phyloP scores from a whole-genome alignment of 1,140 invertebrate genomes.

The Nylanderia fulva region DNA sequence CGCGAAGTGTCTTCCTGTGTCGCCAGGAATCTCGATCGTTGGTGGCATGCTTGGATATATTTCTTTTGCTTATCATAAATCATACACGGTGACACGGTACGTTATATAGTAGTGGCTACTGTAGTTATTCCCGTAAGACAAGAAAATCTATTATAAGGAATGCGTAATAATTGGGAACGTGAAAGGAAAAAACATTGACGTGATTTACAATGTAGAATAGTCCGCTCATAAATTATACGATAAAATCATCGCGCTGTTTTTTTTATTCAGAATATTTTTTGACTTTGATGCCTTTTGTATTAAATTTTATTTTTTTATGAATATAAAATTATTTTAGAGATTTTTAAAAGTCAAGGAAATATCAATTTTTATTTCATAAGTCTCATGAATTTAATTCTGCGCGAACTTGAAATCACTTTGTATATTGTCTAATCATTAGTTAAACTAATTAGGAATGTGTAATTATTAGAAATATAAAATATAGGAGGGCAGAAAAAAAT shows the following conservation, averaged over 20 bases:
- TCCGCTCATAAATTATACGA: background rate
- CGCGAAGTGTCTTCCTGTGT: constrained; percentile 5
- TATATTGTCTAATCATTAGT: background rate
- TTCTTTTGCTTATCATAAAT: background rate
- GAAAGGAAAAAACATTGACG: background rate
- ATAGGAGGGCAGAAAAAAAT: background rate
- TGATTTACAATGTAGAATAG: background rate
- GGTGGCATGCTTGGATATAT: background rate
- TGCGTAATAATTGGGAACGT: background rate
- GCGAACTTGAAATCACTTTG: background rate
- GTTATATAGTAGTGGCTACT: background rate
- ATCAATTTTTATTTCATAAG: background rate
- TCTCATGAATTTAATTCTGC: background rate
- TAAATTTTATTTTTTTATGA: background rate
- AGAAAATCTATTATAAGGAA: background rate
- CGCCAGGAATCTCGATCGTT: constrained; percentile 11
- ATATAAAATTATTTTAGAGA: no score
- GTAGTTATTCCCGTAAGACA: background rate
- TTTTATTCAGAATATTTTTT: background rate
- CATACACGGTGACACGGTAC: background rate
- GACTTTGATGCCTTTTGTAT: background rate
- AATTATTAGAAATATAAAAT: background rate
- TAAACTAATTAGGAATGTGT: background rate
- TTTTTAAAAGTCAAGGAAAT: background rate
- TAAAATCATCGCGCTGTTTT: background rate